Evolutionary conservation across 2,888 invertebrate species (phyloP), one percentile per base, ranked within the genome.

Genomic region (Axea sp.): DNA sequence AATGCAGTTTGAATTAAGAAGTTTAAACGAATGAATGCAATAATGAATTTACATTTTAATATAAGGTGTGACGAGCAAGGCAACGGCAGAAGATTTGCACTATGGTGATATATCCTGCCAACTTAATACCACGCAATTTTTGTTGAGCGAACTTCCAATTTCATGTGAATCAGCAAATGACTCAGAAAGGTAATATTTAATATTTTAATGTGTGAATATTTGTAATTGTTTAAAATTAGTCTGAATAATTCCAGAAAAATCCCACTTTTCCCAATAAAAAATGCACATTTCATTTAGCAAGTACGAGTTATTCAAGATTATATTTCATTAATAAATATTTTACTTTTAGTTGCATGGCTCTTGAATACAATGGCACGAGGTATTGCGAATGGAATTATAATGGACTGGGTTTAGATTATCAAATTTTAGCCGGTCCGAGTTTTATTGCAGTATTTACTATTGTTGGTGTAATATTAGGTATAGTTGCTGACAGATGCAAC

Each of bases 351-450:
- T 95, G 94, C 84, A 87, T 88, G 73, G 88, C 91, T 0, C 88
- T 93, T 37, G 90, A 90, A 57, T 79, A 93, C 43, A 95, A 95
- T 81, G 95, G 93, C 0, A 92, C 92, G 0, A 83, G 88, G 3
- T 95, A 94, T 86, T 97, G 97, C 88, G 94, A 95, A 83, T 97
- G 96, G 96, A 94, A 93, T 84, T 96, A 96, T 90, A 96, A 95
- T 84, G 97, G 97, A 0, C 90, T 96, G 55, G 97, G 97, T 6
- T 90, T 96, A 71, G 95, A 96, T 84, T 97, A 97, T 88, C 97
- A 97, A 88, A 92, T 97, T 74, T 88, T 97, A 71, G 97, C 97
- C 0, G 97, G 97, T 0, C 97, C 97, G 0, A 94, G 95, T 76
- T 97, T 96, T 88, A 96, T 97, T 85, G 93, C 96, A 0, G 93